Base-by-base conservation (phyloP, 1,140 invertebrate genomes). In the Aradophagus sp. region DNA sequence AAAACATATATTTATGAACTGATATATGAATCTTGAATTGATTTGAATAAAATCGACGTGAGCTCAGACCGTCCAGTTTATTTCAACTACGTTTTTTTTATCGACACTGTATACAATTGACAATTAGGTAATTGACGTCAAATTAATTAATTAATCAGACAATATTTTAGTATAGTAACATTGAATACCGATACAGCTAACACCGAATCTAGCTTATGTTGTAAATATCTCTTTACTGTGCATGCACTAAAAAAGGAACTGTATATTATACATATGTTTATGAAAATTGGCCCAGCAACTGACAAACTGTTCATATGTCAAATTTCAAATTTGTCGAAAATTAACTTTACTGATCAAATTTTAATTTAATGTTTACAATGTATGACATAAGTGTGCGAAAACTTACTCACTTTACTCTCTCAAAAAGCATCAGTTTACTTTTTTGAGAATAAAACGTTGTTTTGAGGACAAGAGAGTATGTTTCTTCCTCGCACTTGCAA, bases 221-320 rank as follows among this genome's bases (percentile, higher is more conserved):
- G 62, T 66, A 66, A 66, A 66, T 66, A 66, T 38, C 34, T 13
- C 7, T 10, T 13, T 56, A 50, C n/a, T 48, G 42, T 66, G 52
- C 62, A 56, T 66, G 52, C 29, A 56, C 11, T 42, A 35, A 29
- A 26, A 7, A 2, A n/a, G n/a, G n/a, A 42, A 32, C 1, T n/a
- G n/a, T 12, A 32, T 48, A 5, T 15, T 34, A 34, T 34, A 34
- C 10, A 13, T 34, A 14, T n/a, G n/a, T n/a, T n/a, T n/a, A n/a
- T n/a, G n/a, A n/a, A n/a, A n/a, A n/a, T n/a, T n/a, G n/a, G n/a
- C n/a, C n/a, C n/a, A n/a, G n/a, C n/a, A n/a, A n/a, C n/a, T n/a
- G n/a, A n/a, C 16, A 11, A n/a, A n/a, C n/a, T n/a, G n/a, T n/a
- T n/a, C n/a, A n/a, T n/a, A n/a, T n/a, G n/a, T n/a, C n/a, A n/a